phyloP scores from a whole-genome alignment of 2,113 vertebrate genomes.

The Ivindomyrus marchei region DNA sequence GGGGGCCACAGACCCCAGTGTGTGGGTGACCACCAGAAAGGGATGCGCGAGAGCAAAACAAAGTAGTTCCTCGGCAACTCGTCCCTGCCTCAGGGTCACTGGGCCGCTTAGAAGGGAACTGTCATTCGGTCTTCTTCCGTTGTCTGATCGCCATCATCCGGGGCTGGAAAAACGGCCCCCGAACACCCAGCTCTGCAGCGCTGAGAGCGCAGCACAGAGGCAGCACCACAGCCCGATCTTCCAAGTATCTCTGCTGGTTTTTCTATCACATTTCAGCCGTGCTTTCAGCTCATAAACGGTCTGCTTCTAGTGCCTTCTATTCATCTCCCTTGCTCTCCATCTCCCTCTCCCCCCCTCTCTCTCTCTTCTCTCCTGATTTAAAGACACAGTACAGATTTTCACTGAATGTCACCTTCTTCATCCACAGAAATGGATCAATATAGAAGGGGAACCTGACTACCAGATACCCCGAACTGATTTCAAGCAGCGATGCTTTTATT shows the following conservation, averaged over 20 bases:
- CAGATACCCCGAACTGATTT: neutral
- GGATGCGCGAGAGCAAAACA: neutral
- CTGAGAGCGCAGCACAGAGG: neutral
- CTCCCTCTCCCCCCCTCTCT: neutral
- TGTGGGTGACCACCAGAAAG: neutral
- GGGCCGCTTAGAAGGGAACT: neutral
- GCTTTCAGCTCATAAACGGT: conserved; percentile 24
- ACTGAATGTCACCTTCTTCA: conserved; percentile 24
- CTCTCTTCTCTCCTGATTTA: conserved; percentile 19
- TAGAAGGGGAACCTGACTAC: neutral
- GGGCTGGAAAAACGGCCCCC: neutral
- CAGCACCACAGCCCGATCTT: neutral
- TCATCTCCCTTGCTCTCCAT: conserved; percentile 14
- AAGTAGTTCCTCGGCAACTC: neutral
- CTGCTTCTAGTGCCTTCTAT: conserved; percentile 29
- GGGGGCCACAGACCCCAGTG: neutral
- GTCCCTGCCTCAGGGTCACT: neutral
- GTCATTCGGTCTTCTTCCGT: neutral
- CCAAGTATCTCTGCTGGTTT: conserved; percentile 20
- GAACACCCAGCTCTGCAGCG: neutral
- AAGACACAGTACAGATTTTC: conserved; percentile 21
- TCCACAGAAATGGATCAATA: neutral
- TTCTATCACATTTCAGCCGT: conserved; percentile 15
- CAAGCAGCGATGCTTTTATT: neutral
- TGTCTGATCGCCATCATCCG: neutral